Conservation (phyloP, 2,888 invertebrate genomes). For the Tuta absoluta region DNA sequence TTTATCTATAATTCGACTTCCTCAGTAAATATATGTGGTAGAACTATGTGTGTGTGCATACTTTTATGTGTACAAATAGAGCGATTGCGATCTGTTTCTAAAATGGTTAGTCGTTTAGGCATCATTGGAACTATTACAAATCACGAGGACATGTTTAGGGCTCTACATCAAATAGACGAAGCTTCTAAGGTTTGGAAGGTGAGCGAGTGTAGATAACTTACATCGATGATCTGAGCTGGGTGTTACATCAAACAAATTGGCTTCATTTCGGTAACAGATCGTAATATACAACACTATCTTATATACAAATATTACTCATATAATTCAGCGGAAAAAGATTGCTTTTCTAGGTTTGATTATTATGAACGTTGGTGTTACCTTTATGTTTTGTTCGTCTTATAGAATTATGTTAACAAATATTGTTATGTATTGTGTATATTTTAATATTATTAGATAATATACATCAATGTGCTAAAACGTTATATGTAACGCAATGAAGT, state of each 20-base stretch:
- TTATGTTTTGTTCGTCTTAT: slow-evolving; percentile 64
- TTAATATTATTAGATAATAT: slow-evolving; percentile 69
- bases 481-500: slow-evolving; percentile 80
- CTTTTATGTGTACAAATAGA: slow-evolving; percentile 53
- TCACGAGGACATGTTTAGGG: slow-evolving; percentile 27
- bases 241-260: slow-evolving; percentile 71
- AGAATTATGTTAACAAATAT: slow-evolving; percentile 52
- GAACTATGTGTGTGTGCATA: slow-evolving; percentile 50
- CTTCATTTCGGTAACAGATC: slow-evolving; percentile 81
- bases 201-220: slow-evolving; percentile 35
- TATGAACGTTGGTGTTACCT: slow-evolving; percentile 60
- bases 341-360: slow-evolving; percentile 68
- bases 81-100: slow-evolving; percentile 79
- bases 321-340: slow-evolving; percentile 58
- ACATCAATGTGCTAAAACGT: slow-evolving; percentile 77
- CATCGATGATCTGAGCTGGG: slow-evolving; percentile 78
- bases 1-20: too few species aligned
- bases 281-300: slow-evolving; percentile 65
- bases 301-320: slow-evolving; percentile 49
- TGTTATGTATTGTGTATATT: slow-evolving; percentile 64
- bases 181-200: slow-evolving; percentile 38
- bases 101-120: slow-evolving; percentile 67
- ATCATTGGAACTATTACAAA: slow-evolving; percentile 21
- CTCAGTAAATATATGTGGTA: slow-evolving; percentile 22
- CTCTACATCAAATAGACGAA: slow-evolving; percentile 20